These are phyloP conservation scores for Glaucopsyche alexis DNA, from an alignment of 2,888 invertebrate species.

Conservation along the genomic window DNA sequence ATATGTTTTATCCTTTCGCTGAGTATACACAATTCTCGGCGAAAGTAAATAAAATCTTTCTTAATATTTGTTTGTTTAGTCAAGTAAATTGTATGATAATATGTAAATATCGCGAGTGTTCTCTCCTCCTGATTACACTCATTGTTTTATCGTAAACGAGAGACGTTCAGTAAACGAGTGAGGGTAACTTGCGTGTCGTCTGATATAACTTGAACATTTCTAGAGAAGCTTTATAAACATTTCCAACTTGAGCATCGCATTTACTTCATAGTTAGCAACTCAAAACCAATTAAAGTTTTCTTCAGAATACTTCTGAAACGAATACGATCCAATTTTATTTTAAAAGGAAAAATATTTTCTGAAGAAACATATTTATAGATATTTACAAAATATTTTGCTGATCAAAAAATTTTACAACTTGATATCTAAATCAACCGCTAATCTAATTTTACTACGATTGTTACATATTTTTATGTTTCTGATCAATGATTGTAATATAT, in stretches of 20 bases:
- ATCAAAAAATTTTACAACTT: too few relatives aligned
- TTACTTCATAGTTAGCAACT: constrained; percentile 14
- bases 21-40: neutral
- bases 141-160: constrained; percentile 26
- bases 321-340: neutral
- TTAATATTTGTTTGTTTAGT: constrained; percentile 2
- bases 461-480: neutral
- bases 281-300: constrained; percentile 22
- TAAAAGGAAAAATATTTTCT: neutral
- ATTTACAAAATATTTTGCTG: too few relatives aligned
- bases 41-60: neutral
- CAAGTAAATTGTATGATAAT: constrained; percentile 3
- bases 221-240: neutral
- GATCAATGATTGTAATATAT: neutral
- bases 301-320: constrained; percentile 4
- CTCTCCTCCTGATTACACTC: constrained; percentile 10
- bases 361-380: too few relatives aligned
- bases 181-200: constrained; percentile 10
- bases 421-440: neutral
- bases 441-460: neutral
- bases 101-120: constrained; percentile 15
- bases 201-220: constrained; percentile 22
- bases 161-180: constrained; percentile 9
- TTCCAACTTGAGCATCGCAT: neutral
- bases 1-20: too few relatives aligned